phyloP scores from a whole-genome alignment of 2,888 invertebrate species.

The Polylopha cassiicola region DNA sequence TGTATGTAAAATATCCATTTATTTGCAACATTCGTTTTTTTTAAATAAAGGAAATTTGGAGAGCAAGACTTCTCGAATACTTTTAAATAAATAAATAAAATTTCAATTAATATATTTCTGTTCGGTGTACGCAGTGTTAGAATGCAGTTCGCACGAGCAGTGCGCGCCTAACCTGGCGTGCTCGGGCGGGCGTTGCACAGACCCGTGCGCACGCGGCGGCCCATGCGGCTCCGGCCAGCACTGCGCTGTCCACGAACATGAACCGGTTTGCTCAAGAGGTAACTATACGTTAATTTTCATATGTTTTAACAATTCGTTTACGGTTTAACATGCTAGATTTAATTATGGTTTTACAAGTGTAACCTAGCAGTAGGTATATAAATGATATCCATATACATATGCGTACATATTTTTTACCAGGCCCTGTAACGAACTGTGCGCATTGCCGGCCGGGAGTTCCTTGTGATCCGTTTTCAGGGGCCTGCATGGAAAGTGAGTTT shows the following conservation, averaged over 20 bases:
- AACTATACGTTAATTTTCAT: conserved; percentile 16
- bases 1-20: too few species aligned
- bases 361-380: too few species aligned
- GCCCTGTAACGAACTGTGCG: conserved; percentile 76
- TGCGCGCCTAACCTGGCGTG: conserved; percentile 88
- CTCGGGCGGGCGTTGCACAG: conserved; percentile 85
- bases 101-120: conserved; percentile 18
- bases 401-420: conserved; percentile 19
- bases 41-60: too few species aligned
- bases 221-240: conserved; percentile 86
- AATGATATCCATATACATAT: too few species aligned
- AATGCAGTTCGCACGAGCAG: conserved; percentile 87
- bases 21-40: too few species aligned
- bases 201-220: conserved; percentile 85
- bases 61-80: too few species aligned
- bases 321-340: not conserved
- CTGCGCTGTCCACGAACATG: conserved; percentile 89
- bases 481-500: conserved; percentile 88
- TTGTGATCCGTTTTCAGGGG: conserved; percentile 88
- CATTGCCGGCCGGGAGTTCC: conserved; percentile 87
- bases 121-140: conserved; percentile 80
- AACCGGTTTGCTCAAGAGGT: conserved; percentile 90
- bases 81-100: too few species aligned
- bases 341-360: conserved; percentile 1
- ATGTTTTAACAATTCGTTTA: conserved; percentile 1